These are phyloP conservation scores for Catamblyrhynchus diadema DNA, from an alignment of 2,797 vertebrate species.

Conservation along the genomic window DNA sequence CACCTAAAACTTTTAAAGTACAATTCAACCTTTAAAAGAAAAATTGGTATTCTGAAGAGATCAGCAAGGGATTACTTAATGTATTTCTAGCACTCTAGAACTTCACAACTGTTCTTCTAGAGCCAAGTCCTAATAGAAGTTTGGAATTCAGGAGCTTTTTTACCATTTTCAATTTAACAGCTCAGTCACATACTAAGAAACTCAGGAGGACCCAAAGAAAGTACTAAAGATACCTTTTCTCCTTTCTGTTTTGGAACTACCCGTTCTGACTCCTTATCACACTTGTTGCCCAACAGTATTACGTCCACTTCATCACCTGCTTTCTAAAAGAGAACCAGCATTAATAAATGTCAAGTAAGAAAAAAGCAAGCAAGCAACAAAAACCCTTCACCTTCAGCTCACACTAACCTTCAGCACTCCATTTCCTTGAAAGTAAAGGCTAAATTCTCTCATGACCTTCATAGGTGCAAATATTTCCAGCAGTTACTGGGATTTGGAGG, in stretches of 20 bases:
- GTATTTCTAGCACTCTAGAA: neutral
- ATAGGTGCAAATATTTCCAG: neutral
- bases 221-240: constrained; percentile 69
- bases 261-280: constrained; percentile 74
- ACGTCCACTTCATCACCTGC: constrained; percentile 73
- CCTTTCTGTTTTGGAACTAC: constrained; percentile 72
- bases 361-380: neutral
- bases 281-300: constrained; percentile 77
- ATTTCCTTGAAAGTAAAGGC: neutral
- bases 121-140: neutral
- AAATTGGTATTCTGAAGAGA: neutral
- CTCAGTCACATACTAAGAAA: constrained; percentile 3
- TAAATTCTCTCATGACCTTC: neutral
- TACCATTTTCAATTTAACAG: neutral
- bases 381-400: neutral
- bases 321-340: constrained; percentile 67
- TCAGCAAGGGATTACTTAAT: neutral
- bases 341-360: constrained; percentile 5
- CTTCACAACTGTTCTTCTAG: neutral
- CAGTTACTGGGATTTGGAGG: neutral
- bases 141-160: neutral
- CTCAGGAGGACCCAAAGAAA: neutral
- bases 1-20: neutral
- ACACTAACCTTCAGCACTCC: neutral
- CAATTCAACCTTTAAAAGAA: neutral